phyloP scores from a whole-genome alignment of 2,113 vertebrate species.

The Hassar affinis region DNA sequence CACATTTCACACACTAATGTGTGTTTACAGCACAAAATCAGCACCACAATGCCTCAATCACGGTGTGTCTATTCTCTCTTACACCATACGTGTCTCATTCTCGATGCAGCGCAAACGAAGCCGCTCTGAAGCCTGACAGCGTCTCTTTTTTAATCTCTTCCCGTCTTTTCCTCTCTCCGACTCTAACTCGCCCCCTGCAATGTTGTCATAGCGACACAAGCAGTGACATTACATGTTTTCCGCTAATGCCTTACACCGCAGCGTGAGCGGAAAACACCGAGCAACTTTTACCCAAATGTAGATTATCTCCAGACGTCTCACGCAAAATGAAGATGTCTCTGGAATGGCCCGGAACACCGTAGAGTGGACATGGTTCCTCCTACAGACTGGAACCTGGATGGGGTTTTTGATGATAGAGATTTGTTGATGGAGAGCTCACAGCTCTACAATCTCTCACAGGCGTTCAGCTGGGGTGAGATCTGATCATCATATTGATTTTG shows the following conservation, averaged over 20 bases:
- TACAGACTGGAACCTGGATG: too few relatives aligned
- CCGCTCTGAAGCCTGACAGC: constrained; percentile 25
- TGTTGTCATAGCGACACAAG: constrained; percentile 61
- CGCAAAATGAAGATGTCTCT: too few relatives aligned
- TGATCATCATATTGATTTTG: too few relatives aligned
- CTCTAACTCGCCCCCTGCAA: constrained; percentile 45
- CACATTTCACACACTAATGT: background rate
- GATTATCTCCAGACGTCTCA: too few relatives aligned
- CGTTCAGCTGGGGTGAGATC: too few relatives aligned
- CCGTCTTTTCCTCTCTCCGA: constrained; percentile 22
- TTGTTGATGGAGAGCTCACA: too few relatives aligned
- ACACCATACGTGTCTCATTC: background rate
- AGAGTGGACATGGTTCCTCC: too few relatives aligned
- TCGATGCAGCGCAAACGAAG: constrained; percentile 14
- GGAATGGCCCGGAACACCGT: too few relatives aligned
- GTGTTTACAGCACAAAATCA: background rate
- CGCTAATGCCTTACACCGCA: constrained; percentile 48
- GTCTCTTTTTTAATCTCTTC: background rate
- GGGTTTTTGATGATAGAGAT: too few relatives aligned
- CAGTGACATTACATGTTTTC: constrained; percentile 61
- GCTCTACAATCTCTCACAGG: too few relatives aligned
- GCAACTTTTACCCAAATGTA: constrained; percentile 14
- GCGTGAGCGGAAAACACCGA: constrained; percentile 43
- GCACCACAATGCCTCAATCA: background rate
- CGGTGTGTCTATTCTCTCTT: background rate